phyloP scores from a whole-genome alignment of 2,797 vertebrate species.

The Gymnothorax javanicus region DNA sequence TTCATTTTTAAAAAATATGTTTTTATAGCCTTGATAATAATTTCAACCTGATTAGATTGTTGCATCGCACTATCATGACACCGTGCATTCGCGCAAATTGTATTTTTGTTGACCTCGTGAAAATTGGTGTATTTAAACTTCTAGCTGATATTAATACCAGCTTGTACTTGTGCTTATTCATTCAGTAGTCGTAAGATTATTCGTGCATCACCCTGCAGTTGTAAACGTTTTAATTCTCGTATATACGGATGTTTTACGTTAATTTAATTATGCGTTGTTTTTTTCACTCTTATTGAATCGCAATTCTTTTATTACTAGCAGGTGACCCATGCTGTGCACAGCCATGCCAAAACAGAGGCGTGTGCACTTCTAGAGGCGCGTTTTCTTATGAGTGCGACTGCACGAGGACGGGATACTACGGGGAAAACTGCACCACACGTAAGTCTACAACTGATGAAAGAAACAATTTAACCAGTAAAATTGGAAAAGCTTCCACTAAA shows the following conservation, averaged over 20 bases:
- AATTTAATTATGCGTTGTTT: neutral
- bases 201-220: neutral
- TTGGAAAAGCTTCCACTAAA: neutral
- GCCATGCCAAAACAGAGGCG: slow-evolving; percentile 78
- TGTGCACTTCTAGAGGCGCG: slow-evolving; percentile 68
- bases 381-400: slow-evolving; percentile 77
- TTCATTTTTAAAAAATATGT: neutral
- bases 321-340: slow-evolving; percentile 79
- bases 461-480: too few species aligned
- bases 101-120: neutral
- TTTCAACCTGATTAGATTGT: neutral
- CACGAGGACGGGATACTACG: slow-evolving; percentile 77
- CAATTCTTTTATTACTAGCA: slow-evolving; percentile 37
- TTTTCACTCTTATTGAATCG: neutral
- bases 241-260: neutral
- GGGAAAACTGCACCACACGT: slow-evolving; percentile 77
- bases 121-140: neutral
- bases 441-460: slow-evolving; percentile 53
- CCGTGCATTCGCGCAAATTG: neutral
- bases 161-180: neutral
- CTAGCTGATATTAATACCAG: neutral
- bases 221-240: neutral
- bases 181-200: neutral
- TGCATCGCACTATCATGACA: neutral
- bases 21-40: neutral